These are phyloP conservation scores for Caerostris extrusa DNA, from an alignment of 1,140 invertebrate genomes.

Conservation along the genomic window DNA sequence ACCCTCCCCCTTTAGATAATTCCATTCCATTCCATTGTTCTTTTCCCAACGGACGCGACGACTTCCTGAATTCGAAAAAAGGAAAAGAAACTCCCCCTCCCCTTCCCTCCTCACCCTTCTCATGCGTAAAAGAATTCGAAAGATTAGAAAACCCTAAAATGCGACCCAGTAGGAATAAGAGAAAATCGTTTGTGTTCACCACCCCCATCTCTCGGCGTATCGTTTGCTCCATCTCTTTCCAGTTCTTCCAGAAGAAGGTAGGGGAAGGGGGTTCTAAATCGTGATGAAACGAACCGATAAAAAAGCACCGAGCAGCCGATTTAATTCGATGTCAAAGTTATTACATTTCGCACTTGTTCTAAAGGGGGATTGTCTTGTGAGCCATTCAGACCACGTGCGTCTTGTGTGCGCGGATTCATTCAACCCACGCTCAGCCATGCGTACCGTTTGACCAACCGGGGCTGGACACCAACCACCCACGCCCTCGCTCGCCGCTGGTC, in stretches of 20 bases:
- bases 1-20: too few relatives aligned
- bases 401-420: constrained; percentile 38
- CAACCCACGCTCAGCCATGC: constrained; percentile 47
- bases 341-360: constrained; percentile 45
- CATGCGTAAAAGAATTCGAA: not conserved
- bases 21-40: constrained; percentile 46
- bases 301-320: constrained; percentile 28
- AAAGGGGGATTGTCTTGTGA: not conserved
- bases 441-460: constrained; percentile 60
- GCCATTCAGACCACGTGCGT: constrained; percentile 57
- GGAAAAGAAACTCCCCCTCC: not conserved
- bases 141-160: constrained; percentile 36
- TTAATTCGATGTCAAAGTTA: constrained; percentile 74
- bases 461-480: constrained; percentile 47
- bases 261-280: not conserved
- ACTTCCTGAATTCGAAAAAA: constrained; percentile 39
- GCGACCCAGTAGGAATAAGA: not conserved
- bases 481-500: not conserved
- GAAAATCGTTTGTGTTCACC: constrained; percentile 26
- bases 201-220: not conserved
- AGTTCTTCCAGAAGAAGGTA: not conserved
- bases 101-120: not conserved
- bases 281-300: constrained; percentile 38
- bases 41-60: constrained; percentile 26
- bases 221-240: constrained; percentile 1